Percentiles rank a stretch among this genome's conserved stretches.
These are phyloP conservation scores for Hetaerina americana DNA, from an alignment of 1,140 invertebrate species.

Conservation along the genomic window DNA sequence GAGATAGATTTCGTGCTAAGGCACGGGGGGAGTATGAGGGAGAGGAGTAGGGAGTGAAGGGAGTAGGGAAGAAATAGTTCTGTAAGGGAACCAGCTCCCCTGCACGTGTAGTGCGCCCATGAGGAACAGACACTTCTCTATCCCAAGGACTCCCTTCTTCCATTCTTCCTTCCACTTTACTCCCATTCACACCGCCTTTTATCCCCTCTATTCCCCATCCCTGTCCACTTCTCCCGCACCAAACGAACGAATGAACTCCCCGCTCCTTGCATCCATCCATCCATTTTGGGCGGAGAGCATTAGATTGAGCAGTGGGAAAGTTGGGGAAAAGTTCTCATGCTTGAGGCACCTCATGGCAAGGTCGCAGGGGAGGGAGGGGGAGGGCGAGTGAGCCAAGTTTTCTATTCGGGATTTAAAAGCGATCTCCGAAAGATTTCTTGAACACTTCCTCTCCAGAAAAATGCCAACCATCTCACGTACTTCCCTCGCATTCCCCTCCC, in stretches of 20 bases:
- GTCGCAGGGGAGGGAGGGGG: not conserved
- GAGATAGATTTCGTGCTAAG: not conserved
- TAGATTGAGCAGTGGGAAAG: not conserved
- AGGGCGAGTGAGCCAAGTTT: too few species aligned
- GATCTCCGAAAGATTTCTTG: too few species aligned
- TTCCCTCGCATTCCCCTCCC: too few species aligned
- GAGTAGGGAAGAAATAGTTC: not conserved
- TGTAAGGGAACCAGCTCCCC: not conserved
- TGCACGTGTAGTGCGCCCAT: not conserved
- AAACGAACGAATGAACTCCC: too few species aligned
- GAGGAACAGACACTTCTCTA: not conserved
- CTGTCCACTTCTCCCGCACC: too few species aligned
- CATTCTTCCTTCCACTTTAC: not conserved
- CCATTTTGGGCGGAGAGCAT: not conserved
- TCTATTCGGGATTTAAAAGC: too few species aligned
- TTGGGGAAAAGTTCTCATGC: not conserved
- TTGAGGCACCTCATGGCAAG: not conserved
- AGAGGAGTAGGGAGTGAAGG: not conserved
- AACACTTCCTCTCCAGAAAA: too few species aligned
- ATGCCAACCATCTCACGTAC: too few species aligned
- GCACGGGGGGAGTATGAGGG: not conserved
- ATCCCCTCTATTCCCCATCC: not conserved
- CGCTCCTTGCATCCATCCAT: not conserved
- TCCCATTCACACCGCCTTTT: not conserved
- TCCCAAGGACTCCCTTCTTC: not conserved